Evolutionary conservation across 1,140 invertebrate species (phyloP).

Genomic region (Drosophila ananassae): DNA sequence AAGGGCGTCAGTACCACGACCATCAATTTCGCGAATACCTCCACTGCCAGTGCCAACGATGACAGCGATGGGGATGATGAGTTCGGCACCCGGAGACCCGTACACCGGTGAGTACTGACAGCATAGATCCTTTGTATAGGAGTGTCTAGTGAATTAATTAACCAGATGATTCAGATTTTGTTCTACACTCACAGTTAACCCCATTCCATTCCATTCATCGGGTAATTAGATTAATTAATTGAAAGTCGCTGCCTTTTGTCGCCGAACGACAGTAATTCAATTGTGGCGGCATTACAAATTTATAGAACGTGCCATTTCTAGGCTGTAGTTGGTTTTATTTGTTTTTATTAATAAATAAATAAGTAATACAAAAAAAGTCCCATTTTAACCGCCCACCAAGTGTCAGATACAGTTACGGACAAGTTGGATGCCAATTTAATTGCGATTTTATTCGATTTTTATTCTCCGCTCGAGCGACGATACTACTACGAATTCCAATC

Average conservation of each 20-base stretch:
- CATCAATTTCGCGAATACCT: conserved; percentile 39
- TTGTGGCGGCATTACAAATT: conserved; percentile 18
- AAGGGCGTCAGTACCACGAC: conserved; percentile 26
- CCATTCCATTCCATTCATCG: conserved; percentile 31
- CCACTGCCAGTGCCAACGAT: conserved; percentile 49
- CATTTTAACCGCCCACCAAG: not conserved
- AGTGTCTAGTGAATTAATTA: not conserved
- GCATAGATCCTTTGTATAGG: not conserved
- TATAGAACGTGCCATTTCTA: conserved; percentile 47
- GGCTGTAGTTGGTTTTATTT: not conserved
- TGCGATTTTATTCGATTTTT: conserved; percentile 27
- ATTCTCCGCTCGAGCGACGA: conserved; percentile 9
- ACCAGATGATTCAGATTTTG: not conserved
- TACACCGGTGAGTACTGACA: conserved; percentile 56
- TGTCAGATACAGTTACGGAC: conserved; percentile 13
- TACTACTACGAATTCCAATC: not conserved
- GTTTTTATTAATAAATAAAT: not conserved
- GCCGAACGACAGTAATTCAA: conserved; percentile 42
- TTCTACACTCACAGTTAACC: not conserved
- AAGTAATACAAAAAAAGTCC: not conserved
- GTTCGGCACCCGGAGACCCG: conserved; percentile 64
- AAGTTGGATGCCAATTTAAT: conserved; percentile 15
- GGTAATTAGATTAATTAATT: conserved; percentile 75
- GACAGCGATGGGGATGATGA: conserved; percentile 71
- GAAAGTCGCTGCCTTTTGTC: conserved; percentile 28